Percentiles rank a stretch among this genome's conserved stretches.
phyloP scores from a whole-genome alignment of 1,140 invertebrate species.

The Protaetia brevitarsis region DNA sequence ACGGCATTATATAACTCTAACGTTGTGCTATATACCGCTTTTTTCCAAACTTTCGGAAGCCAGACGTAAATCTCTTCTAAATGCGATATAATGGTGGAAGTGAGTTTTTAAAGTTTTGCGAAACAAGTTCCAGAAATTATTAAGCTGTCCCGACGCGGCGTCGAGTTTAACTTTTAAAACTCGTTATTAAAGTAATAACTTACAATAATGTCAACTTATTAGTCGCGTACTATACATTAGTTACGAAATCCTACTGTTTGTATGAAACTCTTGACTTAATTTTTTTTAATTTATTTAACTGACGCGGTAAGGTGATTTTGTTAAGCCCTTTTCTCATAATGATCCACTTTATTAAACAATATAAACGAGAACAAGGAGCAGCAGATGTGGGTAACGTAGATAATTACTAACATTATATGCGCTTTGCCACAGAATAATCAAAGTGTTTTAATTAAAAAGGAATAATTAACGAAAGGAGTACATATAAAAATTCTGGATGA shows the following conservation, averaged over 20 bases:
- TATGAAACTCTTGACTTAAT: slow-evolving; percentile 1
- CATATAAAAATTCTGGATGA: no score
- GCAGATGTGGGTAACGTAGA: not conserved
- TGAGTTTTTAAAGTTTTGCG: slow-evolving; percentile 16
- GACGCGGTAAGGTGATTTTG: not conserved
- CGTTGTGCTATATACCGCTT: not conserved
- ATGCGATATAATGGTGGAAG: slow-evolving; percentile 16
- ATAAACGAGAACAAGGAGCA: no score
- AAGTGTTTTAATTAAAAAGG: no score
- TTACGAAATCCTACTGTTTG: not conserved
- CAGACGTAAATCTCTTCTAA: slow-evolving; percentile 1
- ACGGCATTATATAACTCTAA: not conserved
- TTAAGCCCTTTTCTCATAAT: not conserved
- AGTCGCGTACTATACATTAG: slow-evolving; percentile 1
- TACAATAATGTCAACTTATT: slow-evolving; percentile 6
- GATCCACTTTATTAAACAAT: not conserved
- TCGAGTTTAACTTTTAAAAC: slow-evolving; percentile 15
- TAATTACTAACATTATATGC: not conserved
- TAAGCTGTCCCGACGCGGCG: not conserved
- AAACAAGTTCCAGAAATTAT: slow-evolving; percentile 17
- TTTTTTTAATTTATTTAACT: slow-evolving; percentile 1
- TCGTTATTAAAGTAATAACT: slow-evolving; percentile 15
- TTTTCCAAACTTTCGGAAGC: slow-evolving; percentile 1
- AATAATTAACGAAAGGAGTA: no score
- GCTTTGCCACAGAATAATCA: no score